A percentile compares a stretch with the other conserved stretches of the same genome.
phyloP scores from a whole-genome alignment of 2,888 invertebrate species.

The Cryptops parisi region DNA sequence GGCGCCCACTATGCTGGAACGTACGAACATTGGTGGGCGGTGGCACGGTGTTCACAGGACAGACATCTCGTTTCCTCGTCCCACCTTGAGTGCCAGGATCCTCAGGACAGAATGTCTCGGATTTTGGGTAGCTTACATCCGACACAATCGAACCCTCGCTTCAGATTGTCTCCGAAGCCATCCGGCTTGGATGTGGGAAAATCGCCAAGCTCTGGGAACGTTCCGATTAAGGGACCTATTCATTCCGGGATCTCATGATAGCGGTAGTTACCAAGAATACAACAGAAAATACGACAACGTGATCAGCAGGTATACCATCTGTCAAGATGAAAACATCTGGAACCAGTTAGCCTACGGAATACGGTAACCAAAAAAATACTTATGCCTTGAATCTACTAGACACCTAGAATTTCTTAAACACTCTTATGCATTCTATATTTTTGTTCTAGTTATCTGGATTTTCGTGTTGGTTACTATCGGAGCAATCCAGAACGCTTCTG shows the following conservation, averaged over 20 bases:
- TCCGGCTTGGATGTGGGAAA: conserved; percentile 71
- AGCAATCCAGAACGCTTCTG: conserved; percentile 38
- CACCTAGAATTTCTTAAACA: too few relatives aligned
- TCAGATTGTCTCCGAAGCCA: conserved; percentile 57
- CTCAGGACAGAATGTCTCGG: conserved; percentile 24
- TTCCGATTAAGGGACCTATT: conserved; percentile 32
- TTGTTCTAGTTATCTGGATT: conserved; percentile 46
- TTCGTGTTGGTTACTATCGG: conserved; percentile 56
- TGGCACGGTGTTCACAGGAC: conserved; percentile 24
- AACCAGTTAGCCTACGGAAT: conserved; percentile 70
- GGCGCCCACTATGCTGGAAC: conserved; percentile 13
- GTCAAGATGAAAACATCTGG: conserved; percentile 67
- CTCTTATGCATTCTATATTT: too few relatives aligned
- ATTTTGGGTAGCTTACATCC: conserved; percentile 25
- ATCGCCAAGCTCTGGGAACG: conserved; percentile 27
- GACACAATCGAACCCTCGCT: conserved; percentile 25
- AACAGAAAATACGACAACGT: conserved; percentile 17
- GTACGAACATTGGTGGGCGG: conserved; percentile 15
- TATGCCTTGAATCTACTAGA: too few relatives aligned
- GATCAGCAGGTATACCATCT: conserved; percentile 28
- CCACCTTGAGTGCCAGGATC: conserved; percentile 19
- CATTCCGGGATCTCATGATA: conserved; percentile 56
- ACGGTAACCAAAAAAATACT: too few relatives aligned
- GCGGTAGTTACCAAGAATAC: conserved; percentile 42
- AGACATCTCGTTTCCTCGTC: conserved; percentile 23